Evolutionary conservation across 2,113 vertebrate genomes (phyloP), one percentile per base, ranked within the genome.

Genomic region (Psammodynastes pulverulentus): DNA sequence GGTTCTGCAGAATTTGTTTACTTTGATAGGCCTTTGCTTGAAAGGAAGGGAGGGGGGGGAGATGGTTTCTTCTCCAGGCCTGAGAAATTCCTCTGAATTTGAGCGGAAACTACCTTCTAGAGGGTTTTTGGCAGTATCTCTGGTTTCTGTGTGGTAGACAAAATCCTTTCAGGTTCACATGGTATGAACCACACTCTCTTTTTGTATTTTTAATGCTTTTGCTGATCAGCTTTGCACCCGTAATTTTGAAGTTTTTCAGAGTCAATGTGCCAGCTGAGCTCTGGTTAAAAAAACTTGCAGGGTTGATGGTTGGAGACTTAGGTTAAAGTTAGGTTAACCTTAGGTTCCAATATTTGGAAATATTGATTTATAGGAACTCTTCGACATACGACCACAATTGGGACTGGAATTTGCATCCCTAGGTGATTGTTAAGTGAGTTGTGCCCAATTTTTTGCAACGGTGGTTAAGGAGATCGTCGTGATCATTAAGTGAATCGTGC

Each of bases 1-100:
- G 91, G 88, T 89, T 58, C 46, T 51, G 34, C 58, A 54, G 88
- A 62, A 89, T 92, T 89, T 92, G 91, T 92, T 92, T 92, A 89
- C 88, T 92, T 92, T 89, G 45, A 51, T 88, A 89, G 88, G 23
- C 54, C n/a, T 92, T 86, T 89, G 52, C 72, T 43, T 54, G 62
- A 84, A 92, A 67, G 79, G 87, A 84, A 92, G 24, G 79, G 13
- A 21, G 21, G 48, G 23, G 88, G 23, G 23, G 23, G 34, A 5
- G 4, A 85, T 39, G 23, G 53, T 49, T 85, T 86, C 79, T 92
- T 56, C 39, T 19, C 52, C 79, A 29, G 45, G 72, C 88, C 46
- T 62, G 91, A 89, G 67, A 92, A 89, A 86, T 86, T 62, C 45
- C 91, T 51, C 24, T 51, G 53, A 62, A 43, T 51, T 51, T 89